Evolutionary conservation across 2,888 invertebrate species (phyloP), one percentile per base, ranked within the genome.

Genomic region (Ophion costatus): DNA sequence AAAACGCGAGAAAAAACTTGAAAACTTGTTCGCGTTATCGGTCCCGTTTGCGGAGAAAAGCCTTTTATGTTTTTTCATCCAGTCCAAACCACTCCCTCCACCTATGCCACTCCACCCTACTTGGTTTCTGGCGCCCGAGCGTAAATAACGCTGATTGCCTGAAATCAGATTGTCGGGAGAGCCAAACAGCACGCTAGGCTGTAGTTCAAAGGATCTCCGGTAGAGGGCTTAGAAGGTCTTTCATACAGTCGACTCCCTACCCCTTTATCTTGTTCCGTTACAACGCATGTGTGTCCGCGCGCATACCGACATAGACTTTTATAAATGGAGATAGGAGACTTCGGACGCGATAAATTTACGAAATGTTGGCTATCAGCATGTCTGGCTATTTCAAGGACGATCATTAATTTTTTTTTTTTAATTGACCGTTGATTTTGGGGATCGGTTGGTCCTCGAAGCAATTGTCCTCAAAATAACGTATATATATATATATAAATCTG

Each of bases 111-210:
- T n/a, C 57, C 45, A 24, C 69, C 51, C 51, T 45, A 2, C 69
- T 69, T 56, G 33, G 67, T 38, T 57, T 57, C 66, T 67, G 14
- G 66, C 76, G 66, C 22, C 57, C 76, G 57, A 67, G 79, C 63
- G 71, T 80, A 80, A 80, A 80, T 80, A 76, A 73, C 71, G 71
- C 71, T 80, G 73, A 80, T 80, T 73, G 79, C 71, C 63, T 80
- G 22, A 80, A 80, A 80, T 80, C 71, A 80, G 71, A 80, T 80
- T 80, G 79, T 80, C 71, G 66, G 73, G 51, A 56, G 71, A 80
- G 64, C 64, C 79, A 64, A 67, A 71, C 56, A 71, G 56, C 71
- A 61, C 70, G 73, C 71, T 56, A 51, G 20, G 57, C 64, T 20
- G 17, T n/a, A 63, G 63, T 80, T 80, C 71, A 80, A 80, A 80